Conservation (phyloP, 2,113 vertebrate genomes). For the Alexandromys fortis region DNA sequence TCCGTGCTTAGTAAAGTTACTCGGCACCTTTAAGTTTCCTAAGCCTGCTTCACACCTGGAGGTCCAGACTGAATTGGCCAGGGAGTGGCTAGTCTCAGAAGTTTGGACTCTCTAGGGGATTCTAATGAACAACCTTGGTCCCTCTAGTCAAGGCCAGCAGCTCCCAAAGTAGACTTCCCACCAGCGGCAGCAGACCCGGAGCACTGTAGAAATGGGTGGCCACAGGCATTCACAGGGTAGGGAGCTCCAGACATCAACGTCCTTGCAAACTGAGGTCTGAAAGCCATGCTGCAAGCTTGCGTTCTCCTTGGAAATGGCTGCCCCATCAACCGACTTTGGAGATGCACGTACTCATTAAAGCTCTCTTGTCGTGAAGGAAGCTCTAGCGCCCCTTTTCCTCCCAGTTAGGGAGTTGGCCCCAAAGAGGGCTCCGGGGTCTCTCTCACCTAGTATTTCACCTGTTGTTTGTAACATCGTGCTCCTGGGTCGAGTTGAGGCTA, state of each 20-base stretch:
- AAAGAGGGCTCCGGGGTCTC: fast-evolving
- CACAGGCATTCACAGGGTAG: not conserved
- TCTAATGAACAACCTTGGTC: not conserved
- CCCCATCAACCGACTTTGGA: not conserved
- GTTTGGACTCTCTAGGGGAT: not conserved
- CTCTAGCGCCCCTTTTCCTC: not conserved
- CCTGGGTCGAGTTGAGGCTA: too few species aligned
- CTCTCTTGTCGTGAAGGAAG: not conserved
- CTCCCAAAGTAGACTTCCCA: not conserved
- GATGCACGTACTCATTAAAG: not conserved
- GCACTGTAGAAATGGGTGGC: not conserved
- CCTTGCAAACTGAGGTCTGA: not conserved
- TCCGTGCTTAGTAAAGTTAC: not conserved
- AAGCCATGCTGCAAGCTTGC: not conserved
- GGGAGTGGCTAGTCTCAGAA: not conserved
- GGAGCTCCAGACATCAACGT: not conserved
- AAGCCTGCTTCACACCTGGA: not conserved
- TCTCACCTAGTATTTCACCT: not conserved
- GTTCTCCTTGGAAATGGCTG: not conserved
- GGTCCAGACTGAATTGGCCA: not conserved
- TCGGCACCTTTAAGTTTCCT: not conserved
- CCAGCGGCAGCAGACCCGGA: not conserved
- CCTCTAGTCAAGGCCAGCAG: not conserved
- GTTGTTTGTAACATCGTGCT: fast-evolving
- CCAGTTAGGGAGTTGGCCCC: not conserved